Conservation (phyloP, 2,797 vertebrate genomes). For the Choloepus didactylus region DNA sequence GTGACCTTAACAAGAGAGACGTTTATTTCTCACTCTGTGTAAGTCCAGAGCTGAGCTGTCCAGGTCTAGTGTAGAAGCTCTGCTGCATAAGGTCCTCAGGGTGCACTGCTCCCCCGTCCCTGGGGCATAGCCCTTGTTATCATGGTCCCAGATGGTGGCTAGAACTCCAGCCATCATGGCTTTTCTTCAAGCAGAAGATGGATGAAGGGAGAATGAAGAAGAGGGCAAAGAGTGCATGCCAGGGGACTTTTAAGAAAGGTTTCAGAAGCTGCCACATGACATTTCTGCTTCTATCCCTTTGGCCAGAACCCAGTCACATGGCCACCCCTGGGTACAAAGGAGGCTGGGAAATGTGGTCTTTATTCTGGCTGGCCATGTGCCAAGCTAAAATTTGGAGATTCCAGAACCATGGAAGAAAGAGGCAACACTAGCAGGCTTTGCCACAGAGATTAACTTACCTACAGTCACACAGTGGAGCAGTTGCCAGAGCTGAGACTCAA, state of each 20-base stretch:
- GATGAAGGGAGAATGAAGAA: background rate
- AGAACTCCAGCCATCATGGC: background rate
- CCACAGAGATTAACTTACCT: background rate
- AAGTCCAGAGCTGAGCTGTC: background rate
- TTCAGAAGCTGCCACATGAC: background rate
- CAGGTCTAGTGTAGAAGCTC: background rate
- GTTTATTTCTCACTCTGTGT: background rate
- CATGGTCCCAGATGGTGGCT: background rate
- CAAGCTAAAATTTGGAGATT: background rate
- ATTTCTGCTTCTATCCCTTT: background rate
- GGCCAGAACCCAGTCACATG: background rate
- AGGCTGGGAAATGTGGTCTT: background rate
- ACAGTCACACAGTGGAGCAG: background rate
- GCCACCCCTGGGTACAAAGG: background rate
- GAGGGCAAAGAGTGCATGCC: background rate
- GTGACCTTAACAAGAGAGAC: background rate
- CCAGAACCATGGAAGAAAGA: background rate
- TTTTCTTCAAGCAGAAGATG: background rate
- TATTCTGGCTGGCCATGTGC: background rate
- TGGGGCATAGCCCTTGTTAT: background rate
- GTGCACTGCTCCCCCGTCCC: background rate
- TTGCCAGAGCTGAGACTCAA: constrained; percentile 3
- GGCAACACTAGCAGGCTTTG: background rate
- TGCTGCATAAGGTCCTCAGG: background rate
- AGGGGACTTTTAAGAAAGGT: background rate